Evolutionary conservation across 1,140 invertebrate genomes (phyloP), one percentile per base, ranked within the genome.

Genomic region (Temnothorax longispinosus): DNA sequence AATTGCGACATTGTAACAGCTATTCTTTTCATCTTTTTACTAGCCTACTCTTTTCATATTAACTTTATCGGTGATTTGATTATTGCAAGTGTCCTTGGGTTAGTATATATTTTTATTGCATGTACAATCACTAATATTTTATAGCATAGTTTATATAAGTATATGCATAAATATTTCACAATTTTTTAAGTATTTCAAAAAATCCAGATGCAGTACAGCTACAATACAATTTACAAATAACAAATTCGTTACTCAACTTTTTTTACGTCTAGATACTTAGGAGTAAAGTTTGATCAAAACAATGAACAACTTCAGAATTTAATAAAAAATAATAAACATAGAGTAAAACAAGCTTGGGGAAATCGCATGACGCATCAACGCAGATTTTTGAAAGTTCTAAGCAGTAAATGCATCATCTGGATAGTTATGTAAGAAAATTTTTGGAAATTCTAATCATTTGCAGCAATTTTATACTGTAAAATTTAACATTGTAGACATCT

Each of bases 401-500:
- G 2, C 0, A 35, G 2, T 11, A 18, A n/a, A 74, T n/a, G 15
- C 15, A 52, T 54, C 3, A 74, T 52, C 38, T 74, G 71, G 71
- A 52, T 38, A 18, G 15, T 56, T 21, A 75, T 75, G 72, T 75
- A 75, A 56, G 11, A 38, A 15, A 56, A 8, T 15, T 71, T 35
- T 32, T 3, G 10, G 15, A 65, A 56, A 75, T 75, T 41, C 1
- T 15, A 58, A 58, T 56, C 15, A 75, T 21, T 58, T 7, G 1
- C 7, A 10, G 4, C 32, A 38, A 56, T 13, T 15, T n/a, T 5
- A 8, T 4, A 1, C 3, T 35, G 3, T 11, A 54, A 38, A n/a
- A 56, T 54, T 18, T 41, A 58, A 75, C 35, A 54, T 38, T 56
- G 5, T 15, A 81, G 78, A 38, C 78, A 81, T 5, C 60, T 81